A percentile compares a stretch with the other conserved stretches of the same genome.
Evolutionary conservation across 2,888 invertebrate genomes (phyloP).

Genomic region (Lamellibrachia columna): DNA sequence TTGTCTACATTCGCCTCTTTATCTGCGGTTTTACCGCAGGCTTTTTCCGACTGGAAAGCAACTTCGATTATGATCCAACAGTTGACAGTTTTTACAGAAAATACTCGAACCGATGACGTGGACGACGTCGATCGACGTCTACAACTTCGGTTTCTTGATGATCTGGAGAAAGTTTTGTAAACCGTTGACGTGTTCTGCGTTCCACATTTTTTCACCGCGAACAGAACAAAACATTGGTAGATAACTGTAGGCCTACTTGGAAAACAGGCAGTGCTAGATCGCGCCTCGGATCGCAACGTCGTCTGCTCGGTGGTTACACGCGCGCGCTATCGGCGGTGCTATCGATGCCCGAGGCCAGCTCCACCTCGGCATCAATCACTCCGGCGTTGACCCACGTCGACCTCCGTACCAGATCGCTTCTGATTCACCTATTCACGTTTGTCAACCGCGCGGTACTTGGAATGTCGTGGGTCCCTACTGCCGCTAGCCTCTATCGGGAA

Average conservation of each 20-base stretch:
- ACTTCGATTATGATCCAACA: background rate
- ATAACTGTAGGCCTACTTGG: background rate
- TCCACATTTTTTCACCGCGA: background rate
- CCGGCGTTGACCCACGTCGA: background rate
- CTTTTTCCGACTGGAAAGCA: background rate
- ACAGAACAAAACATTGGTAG: background rate
- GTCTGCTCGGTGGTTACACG: background rate
- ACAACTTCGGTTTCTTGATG: background rate
- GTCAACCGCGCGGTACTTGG: conserved; percentile 9
- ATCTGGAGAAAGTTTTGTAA: background rate
- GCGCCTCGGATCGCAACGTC: background rate
- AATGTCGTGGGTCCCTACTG: background rate
- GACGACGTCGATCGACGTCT: background rate
- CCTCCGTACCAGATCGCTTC: background rate
- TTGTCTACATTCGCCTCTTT: background rate
- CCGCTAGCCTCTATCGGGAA: background rate
- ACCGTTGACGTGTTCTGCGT: background rate
- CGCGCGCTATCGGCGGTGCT: background rate
- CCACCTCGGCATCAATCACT: background rate
- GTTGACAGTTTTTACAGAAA: background rate
- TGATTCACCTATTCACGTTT: background rate
- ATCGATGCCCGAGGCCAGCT: background rate
- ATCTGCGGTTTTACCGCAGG: background rate
- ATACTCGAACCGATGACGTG: background rate
- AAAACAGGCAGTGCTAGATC: background rate